These are phyloP conservation scores for Amphiprion ocellaris DNA, from an alignment of 2,113 vertebrate species.

Conservation along the genomic window DNA sequence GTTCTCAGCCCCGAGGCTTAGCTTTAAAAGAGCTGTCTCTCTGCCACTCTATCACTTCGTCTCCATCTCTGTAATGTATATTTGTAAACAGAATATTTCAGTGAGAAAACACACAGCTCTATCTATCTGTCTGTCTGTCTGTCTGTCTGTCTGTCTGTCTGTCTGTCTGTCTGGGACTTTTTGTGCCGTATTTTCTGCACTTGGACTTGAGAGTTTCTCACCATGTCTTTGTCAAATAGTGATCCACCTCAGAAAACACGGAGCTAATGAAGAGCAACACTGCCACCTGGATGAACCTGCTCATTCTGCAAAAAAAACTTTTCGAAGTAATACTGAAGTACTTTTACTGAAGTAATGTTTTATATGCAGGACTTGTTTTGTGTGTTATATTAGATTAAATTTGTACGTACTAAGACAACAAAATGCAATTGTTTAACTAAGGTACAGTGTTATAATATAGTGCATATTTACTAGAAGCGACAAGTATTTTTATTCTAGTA, in stretches of 20 bases:
- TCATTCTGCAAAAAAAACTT: background rate
- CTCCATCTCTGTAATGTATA: constrained; percentile 46
- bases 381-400: no score
- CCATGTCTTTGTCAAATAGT: background rate
- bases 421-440: no score
- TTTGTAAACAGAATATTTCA: constrained; percentile 42
- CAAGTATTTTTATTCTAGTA: no score
- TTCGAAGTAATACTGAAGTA: no score
- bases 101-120: background rate
- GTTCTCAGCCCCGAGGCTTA: constrained; percentile 83
- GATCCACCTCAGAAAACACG: background rate
- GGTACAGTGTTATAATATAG: no score
- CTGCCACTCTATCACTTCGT: constrained; percentile 54
- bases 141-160: constrained; percentile 15
- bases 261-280: constrained; percentile 31
- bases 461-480: no score
- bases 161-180: constrained; percentile 18
- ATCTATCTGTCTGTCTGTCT: constrained; percentile 7
- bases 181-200: background rate
- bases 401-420: no score
- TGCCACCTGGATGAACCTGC: constrained; percentile 35
- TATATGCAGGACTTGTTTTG: no score
- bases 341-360: no score
- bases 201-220: constrained; percentile 4
- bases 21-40: constrained; percentile 80